A percentile compares a stretch with the other conserved stretches of the same genome.
These are phyloP conservation scores for Drosophila lutescens DNA, from an alignment of 2,888 invertebrate genomes.

Conservation along the genomic window DNA sequence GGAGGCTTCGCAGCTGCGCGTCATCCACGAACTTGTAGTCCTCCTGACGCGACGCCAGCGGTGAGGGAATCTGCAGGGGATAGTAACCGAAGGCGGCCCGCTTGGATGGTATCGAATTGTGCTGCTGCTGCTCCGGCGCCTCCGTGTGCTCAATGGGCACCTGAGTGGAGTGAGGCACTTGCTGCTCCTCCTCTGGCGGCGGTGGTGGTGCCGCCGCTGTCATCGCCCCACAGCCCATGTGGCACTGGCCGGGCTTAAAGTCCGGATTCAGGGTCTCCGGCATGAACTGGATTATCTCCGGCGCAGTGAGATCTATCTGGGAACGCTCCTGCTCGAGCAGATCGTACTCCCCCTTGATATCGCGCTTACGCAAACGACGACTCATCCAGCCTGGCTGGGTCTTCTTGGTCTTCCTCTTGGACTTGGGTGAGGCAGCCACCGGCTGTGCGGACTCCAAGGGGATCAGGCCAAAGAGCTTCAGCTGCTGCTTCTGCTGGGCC, in stretches of 20 bases:
- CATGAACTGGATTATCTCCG: constrained; percentile 83
- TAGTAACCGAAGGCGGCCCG: constrained; percentile 51
- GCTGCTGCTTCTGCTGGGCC: constrained; percentile 39
- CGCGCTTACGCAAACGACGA: constrained; percentile 73
- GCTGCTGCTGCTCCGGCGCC: constrained; percentile 4
- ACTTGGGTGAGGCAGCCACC: background rate
- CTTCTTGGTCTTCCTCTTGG: constrained; percentile 68
- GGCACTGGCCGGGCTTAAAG: constrained; percentile 80
- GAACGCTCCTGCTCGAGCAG: constrained; percentile 77
- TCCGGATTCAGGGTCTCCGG: constrained; percentile 81
- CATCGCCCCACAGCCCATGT: constrained; percentile 65
- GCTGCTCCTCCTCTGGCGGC: too few species aligned
- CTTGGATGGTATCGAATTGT: constrained; percentile 50
- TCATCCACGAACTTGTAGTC: constrained; percentile 80
- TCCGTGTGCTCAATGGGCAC: background rate
- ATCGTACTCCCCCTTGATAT: constrained; percentile 83
- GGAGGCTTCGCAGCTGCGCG: constrained; percentile 64
- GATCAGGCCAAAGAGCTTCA: constrained; percentile 41
- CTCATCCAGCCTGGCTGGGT: constrained; percentile 34
- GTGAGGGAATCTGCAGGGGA: constrained; percentile 54
- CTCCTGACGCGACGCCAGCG: constrained; percentile 52
- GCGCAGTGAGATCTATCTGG: constrained; percentile 78
- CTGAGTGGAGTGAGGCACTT: too few species aligned
- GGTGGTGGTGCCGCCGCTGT: constrained; percentile 29
- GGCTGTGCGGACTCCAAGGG: constrained; percentile 8